Evolutionary conservation across 2,888 invertebrate genomes (phyloP).

Genomic region (Beris chalybata): DNA sequence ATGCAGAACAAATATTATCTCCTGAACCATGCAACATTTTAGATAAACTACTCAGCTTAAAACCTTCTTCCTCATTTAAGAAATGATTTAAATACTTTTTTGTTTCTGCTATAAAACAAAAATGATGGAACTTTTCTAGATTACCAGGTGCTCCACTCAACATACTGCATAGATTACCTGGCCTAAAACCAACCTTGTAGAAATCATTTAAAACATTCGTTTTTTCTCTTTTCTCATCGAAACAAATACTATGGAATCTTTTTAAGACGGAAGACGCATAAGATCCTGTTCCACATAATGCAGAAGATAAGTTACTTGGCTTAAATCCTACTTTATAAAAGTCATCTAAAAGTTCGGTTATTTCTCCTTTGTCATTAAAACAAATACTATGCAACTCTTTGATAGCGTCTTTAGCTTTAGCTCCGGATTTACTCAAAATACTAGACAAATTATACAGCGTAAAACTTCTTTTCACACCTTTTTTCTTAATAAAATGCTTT

Average conservation of each 20-base stretch:
- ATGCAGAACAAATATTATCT: conserved; percentile 46
- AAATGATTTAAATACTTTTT: conserved; percentile 43
- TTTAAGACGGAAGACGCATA: no score
- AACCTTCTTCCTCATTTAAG: conserved; percentile 40
- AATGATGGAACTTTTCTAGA: conserved; percentile 44
- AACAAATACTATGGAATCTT: no score
- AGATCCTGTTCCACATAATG: no score
- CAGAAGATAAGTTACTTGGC: no score
- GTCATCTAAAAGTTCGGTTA: conserved; percentile 40
- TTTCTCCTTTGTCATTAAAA: no score
- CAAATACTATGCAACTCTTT: no score
- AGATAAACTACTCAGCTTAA: conserved; percentile 44
- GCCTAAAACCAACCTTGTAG: conserved; percentile 27
- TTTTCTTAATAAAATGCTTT: no score
- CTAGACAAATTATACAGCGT: no score
- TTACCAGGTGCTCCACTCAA: conserved; percentile 44
- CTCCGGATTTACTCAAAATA: no score
- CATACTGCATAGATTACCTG: conserved; percentile 44
- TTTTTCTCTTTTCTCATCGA: no score
- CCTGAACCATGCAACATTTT: conserved; percentile 46
- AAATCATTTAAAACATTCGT: conserved; percentile 42
- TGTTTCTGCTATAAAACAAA: conserved; percentile 44
- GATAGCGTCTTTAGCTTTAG: no score
- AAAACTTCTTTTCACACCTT: no score
- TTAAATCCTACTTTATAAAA: conserved; percentile 30